These are phyloP conservation scores for Nasonovia ribisnigri DNA, from an alignment of 2,888 invertebrate genomes.

Conservation along the genomic window DNA sequence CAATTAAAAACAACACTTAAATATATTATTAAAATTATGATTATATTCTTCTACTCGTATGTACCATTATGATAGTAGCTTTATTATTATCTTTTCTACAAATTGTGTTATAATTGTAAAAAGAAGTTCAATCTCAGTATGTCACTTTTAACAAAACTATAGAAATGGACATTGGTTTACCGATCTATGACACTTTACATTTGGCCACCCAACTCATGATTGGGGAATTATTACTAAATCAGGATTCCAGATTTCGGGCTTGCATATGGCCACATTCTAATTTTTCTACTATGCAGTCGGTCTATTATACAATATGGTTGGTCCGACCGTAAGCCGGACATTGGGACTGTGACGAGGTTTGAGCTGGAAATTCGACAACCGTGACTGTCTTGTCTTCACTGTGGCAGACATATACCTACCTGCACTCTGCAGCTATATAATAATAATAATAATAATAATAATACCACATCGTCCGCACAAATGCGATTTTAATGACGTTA, in stretches of 20 bases:
- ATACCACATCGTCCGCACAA: constrained; percentile 23
- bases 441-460: neutral
- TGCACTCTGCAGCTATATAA: neutral
- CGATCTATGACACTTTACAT: neutral
- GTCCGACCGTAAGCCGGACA: neutral
- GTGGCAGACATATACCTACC: neutral
- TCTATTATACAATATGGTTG: neutral
- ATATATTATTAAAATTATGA: neutral
- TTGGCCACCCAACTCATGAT: neutral
- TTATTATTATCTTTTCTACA: neutral
- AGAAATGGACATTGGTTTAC: neutral
- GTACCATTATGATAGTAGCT: neutral
- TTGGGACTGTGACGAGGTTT: neutral
- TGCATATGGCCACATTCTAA: neutral
- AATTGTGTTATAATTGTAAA: neutral
- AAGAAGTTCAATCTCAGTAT: neutral
- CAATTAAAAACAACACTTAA: neutral
- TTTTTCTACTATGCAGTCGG: neutral
- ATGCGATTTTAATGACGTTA: constrained; percentile 62
- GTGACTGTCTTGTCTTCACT: constrained; percentile 11
- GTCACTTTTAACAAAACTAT: neutral
- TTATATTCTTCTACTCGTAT: neutral
- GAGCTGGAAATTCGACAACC: constrained; percentile 17
- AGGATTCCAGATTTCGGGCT: neutral
- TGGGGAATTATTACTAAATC: neutral